Evolutionary conservation across 2,888 invertebrate genomes (phyloP), one percentile per base, ranked within the genome.

Genomic region (Amblyteles armatorius): DNA sequence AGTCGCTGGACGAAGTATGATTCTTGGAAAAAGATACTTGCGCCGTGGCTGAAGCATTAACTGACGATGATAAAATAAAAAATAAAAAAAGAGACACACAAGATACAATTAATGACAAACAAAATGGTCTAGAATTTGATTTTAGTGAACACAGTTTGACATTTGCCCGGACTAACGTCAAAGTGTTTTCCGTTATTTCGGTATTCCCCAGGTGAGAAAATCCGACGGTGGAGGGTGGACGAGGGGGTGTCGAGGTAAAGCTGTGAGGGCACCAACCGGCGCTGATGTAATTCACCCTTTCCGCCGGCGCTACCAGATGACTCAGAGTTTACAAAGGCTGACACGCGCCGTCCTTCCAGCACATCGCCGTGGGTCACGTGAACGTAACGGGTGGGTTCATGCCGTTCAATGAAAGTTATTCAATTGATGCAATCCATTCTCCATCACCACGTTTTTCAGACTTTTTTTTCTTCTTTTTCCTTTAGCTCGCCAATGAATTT

Each of bases 231-330:
- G 3, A 33, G 0, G 11, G 29, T 29, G 29, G 33, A n/a, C 11
- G 44, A 26, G 67, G 11, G 40, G 11, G 16, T n/a, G 22, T 44
- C 9, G 65, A 16, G 57, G 22, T 40, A 48, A 55, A 67, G 50
- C 63, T 33, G 22, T 9, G 71, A 76, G 74, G 76, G 83, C 72
- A 72, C 55, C 68, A 84, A 82, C 67, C 73, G 33, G 52, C 63
- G 85, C 84, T 85, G 86, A 87, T 87, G 88, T 87, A 87, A 89
- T 88, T 87, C 79, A 87, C 87, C 84, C 83, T 81, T 78, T 60
- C 55, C 74, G 52, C 86, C 65, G 68, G 68, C 73, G 57, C 86
- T 60, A 68, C 72, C 78, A 74, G 85, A 87, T 90, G 88, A 89
- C 89, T 90, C 89, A 90, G 84, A 79, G 82, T 87, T 87, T 82